Base-by-base conservation (phyloP, 2,113 vertebrate genomes). In the Oncorhynchus gorbuscha region DNA sequence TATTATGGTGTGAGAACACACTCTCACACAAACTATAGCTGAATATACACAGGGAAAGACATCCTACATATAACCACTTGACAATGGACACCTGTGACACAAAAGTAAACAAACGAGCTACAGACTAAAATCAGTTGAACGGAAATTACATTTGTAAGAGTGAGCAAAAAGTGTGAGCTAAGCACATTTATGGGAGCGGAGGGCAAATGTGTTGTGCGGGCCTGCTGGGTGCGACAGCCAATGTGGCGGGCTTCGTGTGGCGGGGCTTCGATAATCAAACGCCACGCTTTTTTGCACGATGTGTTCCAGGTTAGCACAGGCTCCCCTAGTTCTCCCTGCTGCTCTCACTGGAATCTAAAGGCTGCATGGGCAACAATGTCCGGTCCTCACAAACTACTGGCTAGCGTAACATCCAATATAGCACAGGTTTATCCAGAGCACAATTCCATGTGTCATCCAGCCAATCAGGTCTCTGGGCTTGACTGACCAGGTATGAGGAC, bases 241-340 rank as follows among this genome's bases (percentile, higher is more conserved):
- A 72, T 64, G 71, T 64, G 66, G 73, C 24, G 32, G 39, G 9
- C 39, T 80, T 24, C 69, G 26, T 76, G 69, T 30, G 20, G 75
- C 32, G 76, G 69, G 55, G 66, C 79, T 77, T 81, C 26, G 2
- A 45, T 88, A 84, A 87, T 86, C 84, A 85, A 69, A 80, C 72
- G 2, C 55, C 20, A 45, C 9, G 77, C 72, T 49, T 64, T 30
- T 45, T 51, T 78, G 58, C 55, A 75, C 71, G 18, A 20, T 14
- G 55, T 14, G 16, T 58, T 58, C 55, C 18, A 58, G 55, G 55
- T 58, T 58, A 58, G 18, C 39, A 45, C 9, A 20, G 20, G 4
- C 16, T 58, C 55, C 18, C 55, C 18, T 45, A 45, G 39, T 45
- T 45, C 39, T 3, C 39, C 9, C 9, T 45, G 9, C 39, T 45